Conservation (phyloP, 2,797 vertebrate genomes). For the Acipenser ruthenus region DNA sequence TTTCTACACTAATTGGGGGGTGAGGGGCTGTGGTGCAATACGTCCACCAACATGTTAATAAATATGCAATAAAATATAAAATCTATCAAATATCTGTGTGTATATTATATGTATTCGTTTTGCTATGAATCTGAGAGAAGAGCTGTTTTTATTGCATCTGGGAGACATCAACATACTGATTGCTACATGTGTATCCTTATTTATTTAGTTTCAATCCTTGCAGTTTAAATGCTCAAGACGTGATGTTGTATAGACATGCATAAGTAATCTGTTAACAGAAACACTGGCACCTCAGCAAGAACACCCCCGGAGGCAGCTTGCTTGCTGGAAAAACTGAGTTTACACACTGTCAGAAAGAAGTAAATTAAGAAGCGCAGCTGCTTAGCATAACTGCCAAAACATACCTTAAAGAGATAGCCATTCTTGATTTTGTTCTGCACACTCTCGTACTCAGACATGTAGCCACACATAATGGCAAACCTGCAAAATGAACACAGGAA, state of each 20-base stretch:
- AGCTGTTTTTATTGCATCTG: no score
- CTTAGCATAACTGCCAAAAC: slow-evolving; percentile 36
- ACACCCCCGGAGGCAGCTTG: slow-evolving; percentile 13
- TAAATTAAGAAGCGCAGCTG: slow-evolving; percentile 29
- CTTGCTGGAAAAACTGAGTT: slow-evolving; percentile 23
- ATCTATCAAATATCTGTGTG: no score
- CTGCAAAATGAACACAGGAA: slow-evolving; percentile 49
- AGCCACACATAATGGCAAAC: slow-evolving; percentile 92
- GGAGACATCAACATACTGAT: no score
- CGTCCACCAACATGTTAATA: no score
- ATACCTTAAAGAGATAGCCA: slow-evolving; percentile 91
- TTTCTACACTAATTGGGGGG: no score
- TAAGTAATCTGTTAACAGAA: slow-evolving; percentile 13
- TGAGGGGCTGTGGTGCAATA: no score
- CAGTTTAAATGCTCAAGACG: neutral
- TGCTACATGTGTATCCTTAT: neutral
- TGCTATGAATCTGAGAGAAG: no score
- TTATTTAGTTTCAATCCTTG: neutral
- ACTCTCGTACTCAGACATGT: slow-evolving; percentile 84
- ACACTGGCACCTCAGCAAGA: slow-evolving; percentile 11
- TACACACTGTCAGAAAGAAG: slow-evolving; percentile 22
- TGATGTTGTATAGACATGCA: slow-evolving; percentile 8
- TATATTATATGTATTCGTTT: no score
- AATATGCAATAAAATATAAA: no score
- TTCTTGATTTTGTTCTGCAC: slow-evolving; percentile 93